Base-by-base conservation (phyloP, 2,888 invertebrate genomes). In the Microctonus hyperodae region DNA sequence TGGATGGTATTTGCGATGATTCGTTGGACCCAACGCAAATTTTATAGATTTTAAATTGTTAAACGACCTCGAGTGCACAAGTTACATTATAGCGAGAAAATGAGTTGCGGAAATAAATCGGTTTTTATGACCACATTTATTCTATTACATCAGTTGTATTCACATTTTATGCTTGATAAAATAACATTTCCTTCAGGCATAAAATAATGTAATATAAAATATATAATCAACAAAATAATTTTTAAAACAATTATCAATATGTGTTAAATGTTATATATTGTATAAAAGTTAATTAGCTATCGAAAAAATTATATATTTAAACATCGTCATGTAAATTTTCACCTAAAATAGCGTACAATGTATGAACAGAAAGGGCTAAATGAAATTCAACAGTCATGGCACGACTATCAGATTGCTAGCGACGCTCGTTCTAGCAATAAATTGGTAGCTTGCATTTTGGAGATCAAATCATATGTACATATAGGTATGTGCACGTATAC, bases 381-480 rank as follows among this genome's bases (percentile, higher is more conserved):
- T 33, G 51, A 22, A 13, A 50, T 50, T 61, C 61, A 51, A 61
- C 61, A 51, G 51, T 51, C 22, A 51, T 51, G 35, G 51, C 33
- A 61, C 55, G 25, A 9, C 3, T 9, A 51, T 44, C 16, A n/a
- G n/a, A n/a, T n/a, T 44, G 25, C 59, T 51, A 81, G 78, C 71
- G 50, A 57, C 57, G 63, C 40, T 64, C 63, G 59, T 67, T 58
- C 69, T 63, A 25, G 65, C 69, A 56, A 70, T 70, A 69, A 70
- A 70, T 70, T 70, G 66, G 48, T 66, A 20, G 37, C 33, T 22
- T 31, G 67, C 22, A 55, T 66, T 69, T 66, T 35, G 40, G 55
- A 57, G 37, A 40, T 31, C 60, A 40, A 6, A 20, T 35, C 51
- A 53, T 55, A 11, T 53, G 22, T 35, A 25, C 13, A 16, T 16